Base-by-base conservation (phyloP, 1,140 invertebrate genomes). In the Spodoptera litura region DNA sequence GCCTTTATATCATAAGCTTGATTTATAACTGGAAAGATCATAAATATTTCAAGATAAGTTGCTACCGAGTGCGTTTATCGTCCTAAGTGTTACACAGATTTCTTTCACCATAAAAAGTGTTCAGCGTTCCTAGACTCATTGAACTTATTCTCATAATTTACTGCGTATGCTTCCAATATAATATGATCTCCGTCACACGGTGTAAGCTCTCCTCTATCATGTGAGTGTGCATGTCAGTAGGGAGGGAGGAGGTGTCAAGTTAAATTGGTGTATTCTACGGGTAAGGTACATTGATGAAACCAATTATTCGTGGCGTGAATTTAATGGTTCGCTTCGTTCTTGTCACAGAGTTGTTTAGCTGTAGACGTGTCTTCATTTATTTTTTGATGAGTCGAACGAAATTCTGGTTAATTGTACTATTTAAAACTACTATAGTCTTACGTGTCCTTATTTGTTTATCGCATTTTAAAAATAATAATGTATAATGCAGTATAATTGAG, bases 231-330 rank as follows among this genome's bases (percentile, higher is more conserved):
- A 31, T 35, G 10, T 79, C 59, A n/a, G 44, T 5, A 25, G 51
- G 72, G 38, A 13, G 35, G 27, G 68, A 64, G 13, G 35, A 68
- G 55, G 74, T 78, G 53, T 78, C 76, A 75, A 76, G 55, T 70
- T 79, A 80, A 27, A 64, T 62, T 78, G 82, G 77, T 75, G 73
- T 75, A 64, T 64, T 74, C n/a, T 66, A 62, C 78, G 56, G 44
- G 68, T 78, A 80, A 61, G 51, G 76, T 82, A 78, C 82, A 66
- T 79, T 83, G 79, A 86, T 85, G 81, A 81, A 85, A 86, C 81
- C 80, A 86, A 86, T 86, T 86, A 86, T 81, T 80, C 71, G 80
- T 81, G 76, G 83, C 80, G 83, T 81, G 81, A 86, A 86, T 86
- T 84, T 81, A 86, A 72, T 84, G 83, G 80, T 78, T 38, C 64